Percentiles rank a stretch among this genome's conserved stretches.
These are phyloP conservation scores for Sciaenops ocellatus DNA, from an alignment of 2,797 vertebrate genomes.

Conservation along the genomic window DNA sequence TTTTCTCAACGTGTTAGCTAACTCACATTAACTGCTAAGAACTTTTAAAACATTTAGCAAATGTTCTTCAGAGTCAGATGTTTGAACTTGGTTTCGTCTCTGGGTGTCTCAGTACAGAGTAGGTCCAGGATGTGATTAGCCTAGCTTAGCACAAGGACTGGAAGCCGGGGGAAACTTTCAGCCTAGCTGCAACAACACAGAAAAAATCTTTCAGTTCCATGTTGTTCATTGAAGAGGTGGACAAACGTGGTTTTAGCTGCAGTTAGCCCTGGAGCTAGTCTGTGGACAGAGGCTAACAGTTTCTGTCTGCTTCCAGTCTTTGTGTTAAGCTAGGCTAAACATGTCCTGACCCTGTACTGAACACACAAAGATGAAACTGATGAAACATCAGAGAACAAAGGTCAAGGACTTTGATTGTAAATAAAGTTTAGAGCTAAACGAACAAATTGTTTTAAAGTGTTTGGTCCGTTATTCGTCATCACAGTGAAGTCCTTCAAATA, in stretches of 20 bases:
- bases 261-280: background rate
- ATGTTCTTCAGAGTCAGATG: background rate
- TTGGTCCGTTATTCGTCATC: conserved; percentile 71
- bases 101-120: background rate
- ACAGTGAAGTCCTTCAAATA: conserved; percentile 75
- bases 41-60: background rate
- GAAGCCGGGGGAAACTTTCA: background rate
- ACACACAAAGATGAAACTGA: background rate
- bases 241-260: background rate
- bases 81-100: background rate
- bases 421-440: background rate
- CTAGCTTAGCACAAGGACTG: background rate
- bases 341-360: too few relatives aligned
- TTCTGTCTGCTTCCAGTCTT: background rate
- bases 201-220: background rate
- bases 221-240: background rate
- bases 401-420: background rate
- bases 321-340: conserved; percentile 21
- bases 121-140: background rate
- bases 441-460: conserved; percentile 12
- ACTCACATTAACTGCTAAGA: conserved; percentile 2
- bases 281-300: background rate
- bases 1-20: conserved; percentile 11
- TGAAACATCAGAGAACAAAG: background rate
- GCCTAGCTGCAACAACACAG: background rate